These are phyloP conservation scores for Drosophila gunungcola DNA, from an alignment of 1,140 invertebrate species.

Conservation along the genomic window DNA sequence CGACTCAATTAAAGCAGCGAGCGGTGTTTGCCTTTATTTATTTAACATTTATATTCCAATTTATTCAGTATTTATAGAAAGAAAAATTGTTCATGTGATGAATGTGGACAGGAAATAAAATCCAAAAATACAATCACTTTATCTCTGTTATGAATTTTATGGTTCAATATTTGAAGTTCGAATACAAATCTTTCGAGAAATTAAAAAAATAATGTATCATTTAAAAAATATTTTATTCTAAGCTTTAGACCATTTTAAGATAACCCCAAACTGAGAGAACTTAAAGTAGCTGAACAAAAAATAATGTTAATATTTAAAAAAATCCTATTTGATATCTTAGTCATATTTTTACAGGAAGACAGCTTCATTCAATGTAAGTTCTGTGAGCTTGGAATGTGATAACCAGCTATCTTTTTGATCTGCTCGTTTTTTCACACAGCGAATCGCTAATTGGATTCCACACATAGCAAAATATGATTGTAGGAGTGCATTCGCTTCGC, in stretches of 20 bases:
- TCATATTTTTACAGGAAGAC: too few relatives aligned
- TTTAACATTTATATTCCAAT: slow-evolving; percentile 4
- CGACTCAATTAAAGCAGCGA: slow-evolving; percentile 24
- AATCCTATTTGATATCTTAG: too few relatives aligned
- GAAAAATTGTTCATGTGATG: neutral
- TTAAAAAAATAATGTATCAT: too few relatives aligned
- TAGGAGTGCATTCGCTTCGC: slow-evolving; percentile 15
- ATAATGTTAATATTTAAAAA: too few relatives aligned
- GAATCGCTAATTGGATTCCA: slow-evolving; percentile 35
- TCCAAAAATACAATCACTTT: too few relatives aligned
- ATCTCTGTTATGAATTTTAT: too few relatives aligned
- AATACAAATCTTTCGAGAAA: too few relatives aligned
- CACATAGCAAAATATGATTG: slow-evolving; percentile 23
- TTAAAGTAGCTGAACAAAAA: too few relatives aligned
- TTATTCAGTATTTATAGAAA: slow-evolving; percentile 1
- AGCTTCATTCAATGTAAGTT: neutral
- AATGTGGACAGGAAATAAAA: neutral
- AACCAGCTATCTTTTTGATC: slow-evolving; percentile 28
- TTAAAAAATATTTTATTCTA: too few relatives aligned
- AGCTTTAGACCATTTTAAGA: too few relatives aligned
- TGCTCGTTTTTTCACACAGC: slow-evolving; percentile 33
- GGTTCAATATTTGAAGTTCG: too few relatives aligned
- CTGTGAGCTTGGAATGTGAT: slow-evolving; percentile 14
- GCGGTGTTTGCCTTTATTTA: slow-evolving; percentile 19
- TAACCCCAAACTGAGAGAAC: too few relatives aligned